These are phyloP conservation scores for Chondrosia reniformis DNA, from an alignment of 37 sponge, comb jelly and placozoan genomes.

Conservation along the genomic window DNA sequence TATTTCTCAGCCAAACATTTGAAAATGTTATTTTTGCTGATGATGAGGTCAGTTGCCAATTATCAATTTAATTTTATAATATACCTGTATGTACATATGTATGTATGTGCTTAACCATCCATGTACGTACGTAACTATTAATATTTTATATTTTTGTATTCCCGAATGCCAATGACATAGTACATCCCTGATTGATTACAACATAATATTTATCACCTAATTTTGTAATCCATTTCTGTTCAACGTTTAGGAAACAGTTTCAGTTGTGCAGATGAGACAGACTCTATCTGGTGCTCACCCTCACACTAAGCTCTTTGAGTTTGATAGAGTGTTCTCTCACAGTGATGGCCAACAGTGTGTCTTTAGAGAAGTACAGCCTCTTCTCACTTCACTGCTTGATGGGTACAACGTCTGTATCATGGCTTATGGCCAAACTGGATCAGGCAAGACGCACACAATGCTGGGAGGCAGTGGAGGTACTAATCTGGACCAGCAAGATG, in stretches of 20 bases:
- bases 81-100: too few relatives aligned
- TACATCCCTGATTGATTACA: too few relatives aligned
- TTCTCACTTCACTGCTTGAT: slow-evolving; percentile 64
- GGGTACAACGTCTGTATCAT: slow-evolving; percentile 79
- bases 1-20: too few relatives aligned
- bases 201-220: too few relatives aligned
- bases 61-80: too few relatives aligned
- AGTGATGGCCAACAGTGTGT: slow-evolving; percentile 26
- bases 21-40: too few relatives aligned
- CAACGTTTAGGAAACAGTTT: slow-evolving; percentile 45
- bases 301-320: slow-evolving; percentile 42
- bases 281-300: slow-evolving; percentile 20
- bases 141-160: too few relatives aligned
- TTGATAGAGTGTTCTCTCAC: slow-evolving; percentile 54
- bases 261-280: not conserved
- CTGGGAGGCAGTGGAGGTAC: slow-evolving; percentile 35
- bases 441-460: slow-evolving; percentile 76
- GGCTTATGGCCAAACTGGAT: slow-evolving; percentile 79
- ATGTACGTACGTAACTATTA: too few relatives aligned
- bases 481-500: slow-evolving; percentile 16
- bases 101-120: too few relatives aligned
- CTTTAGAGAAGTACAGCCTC: slow-evolving; percentile 53
- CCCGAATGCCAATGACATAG: too few relatives aligned
- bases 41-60: slow-evolving; percentile 16
- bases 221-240: not conserved